Evolutionary conservation across 2,888 invertebrate genomes (phyloP).

Genomic region (Meandrusa payeni): DNA sequence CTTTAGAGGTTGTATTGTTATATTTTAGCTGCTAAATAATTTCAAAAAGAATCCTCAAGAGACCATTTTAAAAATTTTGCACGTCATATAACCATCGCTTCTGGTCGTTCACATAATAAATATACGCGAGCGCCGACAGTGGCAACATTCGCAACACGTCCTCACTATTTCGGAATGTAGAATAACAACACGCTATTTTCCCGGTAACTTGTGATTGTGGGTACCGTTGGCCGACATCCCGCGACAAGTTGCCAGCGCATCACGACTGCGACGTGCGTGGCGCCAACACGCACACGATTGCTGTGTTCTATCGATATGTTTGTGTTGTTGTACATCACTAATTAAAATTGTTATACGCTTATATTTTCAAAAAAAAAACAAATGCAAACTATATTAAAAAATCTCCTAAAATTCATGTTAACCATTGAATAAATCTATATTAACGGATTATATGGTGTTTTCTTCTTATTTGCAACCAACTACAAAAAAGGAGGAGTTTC

Average conservation of each 20-base stretch:
- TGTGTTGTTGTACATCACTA: conserved; percentile 5
- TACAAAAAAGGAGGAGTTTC: no score
- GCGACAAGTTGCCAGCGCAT: conserved; percentile 26
- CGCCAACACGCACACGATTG: conserved; percentile 16
- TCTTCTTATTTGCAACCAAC: no score
- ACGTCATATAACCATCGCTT: conserved; percentile 14
- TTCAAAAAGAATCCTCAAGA: conserved; percentile 7
- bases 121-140: not conserved
- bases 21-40: not conserved
- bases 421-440: no score
- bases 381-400: no score
- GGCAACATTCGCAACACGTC: conserved; percentile 36
- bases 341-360: conserved; percentile 7
- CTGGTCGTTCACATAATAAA: conserved; percentile 22
- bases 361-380: no score
- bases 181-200: conserved; percentile 53
- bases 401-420: no score
- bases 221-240: conserved; percentile 56
- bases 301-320: conserved; percentile 12
- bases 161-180: conserved; percentile 43
- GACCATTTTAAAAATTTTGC: conserved; percentile 12
- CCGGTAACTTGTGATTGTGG: conserved; percentile 56
- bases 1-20: no score
- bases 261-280: conserved; percentile 16
- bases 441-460: no score